phyloP scores from a whole-genome alignment of 2,888 invertebrate species.

The Busseola fusca region DNA sequence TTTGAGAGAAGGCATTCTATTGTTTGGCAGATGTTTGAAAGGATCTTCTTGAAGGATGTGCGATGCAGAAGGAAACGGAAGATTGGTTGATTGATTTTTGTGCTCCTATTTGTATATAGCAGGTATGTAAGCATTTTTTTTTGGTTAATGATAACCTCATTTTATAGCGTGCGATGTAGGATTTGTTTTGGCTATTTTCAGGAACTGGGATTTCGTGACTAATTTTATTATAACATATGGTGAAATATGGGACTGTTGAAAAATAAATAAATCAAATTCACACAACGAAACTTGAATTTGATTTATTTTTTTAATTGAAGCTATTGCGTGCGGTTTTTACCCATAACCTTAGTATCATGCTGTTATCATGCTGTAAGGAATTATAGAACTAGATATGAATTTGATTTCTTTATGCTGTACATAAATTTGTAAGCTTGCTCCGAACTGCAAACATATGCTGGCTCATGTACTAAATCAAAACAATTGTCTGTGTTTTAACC shows the following conservation, averaged over 20 bases:
- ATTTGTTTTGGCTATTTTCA: not conserved
- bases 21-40: slow-evolving; percentile 88
- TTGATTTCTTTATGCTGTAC: too few species aligned
- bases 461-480: too few species aligned
- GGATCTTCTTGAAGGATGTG: slow-evolving; percentile 73
- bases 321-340: not conserved
- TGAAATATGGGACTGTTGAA: too few species aligned
- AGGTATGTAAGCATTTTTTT: slow-evolving; percentile 36
- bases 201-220: not conserved
- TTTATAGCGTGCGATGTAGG: not conserved
- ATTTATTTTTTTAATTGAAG: not conserved
- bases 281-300: too few species aligned
- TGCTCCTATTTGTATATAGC: slow-evolving; percentile 33
- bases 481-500: too few species aligned
- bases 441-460: too few species aligned
- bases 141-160: slow-evolving; percentile 17
- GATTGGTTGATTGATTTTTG: slow-evolving; percentile 47
- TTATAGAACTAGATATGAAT: too few species aligned
- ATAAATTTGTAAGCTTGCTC: too few species aligned
- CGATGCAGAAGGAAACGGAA: slow-evolving; percentile 47
- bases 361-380: not conserved
- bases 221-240: not conserved
- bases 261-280: too few species aligned
- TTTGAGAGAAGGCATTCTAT: slow-evolving; percentile 89
- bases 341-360: not conserved